phyloP scores from a whole-genome alignment of 2,888 invertebrate genomes.

The Nomada hirtipes region DNA sequence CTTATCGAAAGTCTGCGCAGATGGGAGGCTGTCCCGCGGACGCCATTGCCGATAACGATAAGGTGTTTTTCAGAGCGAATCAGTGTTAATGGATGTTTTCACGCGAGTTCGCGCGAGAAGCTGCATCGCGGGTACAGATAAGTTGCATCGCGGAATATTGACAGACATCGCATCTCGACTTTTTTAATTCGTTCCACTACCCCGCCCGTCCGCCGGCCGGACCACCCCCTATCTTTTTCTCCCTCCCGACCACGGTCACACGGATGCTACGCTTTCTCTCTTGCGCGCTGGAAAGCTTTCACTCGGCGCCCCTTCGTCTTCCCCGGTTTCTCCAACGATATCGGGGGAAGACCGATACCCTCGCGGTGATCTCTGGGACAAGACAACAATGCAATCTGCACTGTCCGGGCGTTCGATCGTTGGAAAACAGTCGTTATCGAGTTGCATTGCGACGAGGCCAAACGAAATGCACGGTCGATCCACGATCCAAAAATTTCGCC shows the following conservation, averaged over 20 bases:
- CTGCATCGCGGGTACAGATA: conserved; percentile 62
- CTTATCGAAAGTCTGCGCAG: conserved; percentile 42
- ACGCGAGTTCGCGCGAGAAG: conserved; percentile 66
- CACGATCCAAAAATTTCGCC: conserved; percentile 18
- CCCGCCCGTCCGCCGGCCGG: not conserved
- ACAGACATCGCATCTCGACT: conserved; percentile 71
- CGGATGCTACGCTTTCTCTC: conserved; percentile 34
- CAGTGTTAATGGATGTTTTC: conserved; percentile 78
- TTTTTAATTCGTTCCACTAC: conserved; percentile 45
- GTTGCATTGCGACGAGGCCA: conserved; percentile 38
- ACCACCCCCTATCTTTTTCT: conserved; percentile 29
- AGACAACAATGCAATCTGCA: conserved; percentile 84
- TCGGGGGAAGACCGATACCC: conserved; percentile 82
- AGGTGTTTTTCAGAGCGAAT: conserved; percentile 74
- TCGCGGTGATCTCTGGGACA: conserved; percentile 83
- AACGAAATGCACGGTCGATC: conserved; percentile 39
- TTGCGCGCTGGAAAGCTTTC: conserved; percentile 59
- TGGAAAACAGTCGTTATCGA: conserved; percentile 76
- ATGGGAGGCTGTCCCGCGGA: conserved; percentile 29
- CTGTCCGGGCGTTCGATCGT: conserved; percentile 75
- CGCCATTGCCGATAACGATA: conserved; percentile 72
- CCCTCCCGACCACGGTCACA: not conserved
- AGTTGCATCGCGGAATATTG: conserved; percentile 67
- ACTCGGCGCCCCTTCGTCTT: conserved; percentile 48
- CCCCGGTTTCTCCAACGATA: conserved; percentile 73